Evolutionary conservation across 2,797 vertebrate species (phyloP).

Genomic region (Poeciliopsis paucimaculata): DNA sequence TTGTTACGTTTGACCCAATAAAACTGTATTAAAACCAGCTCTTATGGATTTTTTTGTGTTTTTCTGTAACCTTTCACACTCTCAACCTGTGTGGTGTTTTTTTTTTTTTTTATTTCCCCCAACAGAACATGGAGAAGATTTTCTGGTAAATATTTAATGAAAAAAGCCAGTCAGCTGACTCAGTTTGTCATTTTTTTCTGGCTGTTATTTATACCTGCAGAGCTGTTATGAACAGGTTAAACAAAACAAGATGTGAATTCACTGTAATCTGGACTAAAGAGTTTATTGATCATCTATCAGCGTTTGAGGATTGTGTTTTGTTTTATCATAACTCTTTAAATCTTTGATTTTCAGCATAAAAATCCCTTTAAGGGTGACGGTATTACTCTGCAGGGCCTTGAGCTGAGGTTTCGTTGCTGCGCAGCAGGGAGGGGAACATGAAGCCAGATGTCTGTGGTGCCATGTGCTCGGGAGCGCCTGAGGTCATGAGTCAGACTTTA

Average conservation of each 20-base stretch:
- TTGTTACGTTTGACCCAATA: constrained; percentile 4
- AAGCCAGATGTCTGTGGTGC: constrained; percentile 8
- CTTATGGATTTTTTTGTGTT: not conserved
- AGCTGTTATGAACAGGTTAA: not conserved
- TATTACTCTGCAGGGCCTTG: not conserved
- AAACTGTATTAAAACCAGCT: constrained; percentile 13
- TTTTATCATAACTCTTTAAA: not conserved
- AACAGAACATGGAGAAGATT: not conserved
- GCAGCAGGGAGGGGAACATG: not conserved
- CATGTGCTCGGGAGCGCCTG: constrained; percentile 5
- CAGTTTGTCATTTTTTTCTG: not conserved
- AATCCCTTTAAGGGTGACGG: not conserved
- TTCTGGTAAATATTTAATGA: not conserved
- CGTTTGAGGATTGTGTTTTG: not conserved
- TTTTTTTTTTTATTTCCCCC: not conserved
- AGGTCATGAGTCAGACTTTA: constrained; percentile 33
- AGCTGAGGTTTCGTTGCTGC: constrained; percentile 8
- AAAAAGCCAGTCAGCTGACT: not conserved
- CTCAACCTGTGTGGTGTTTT: not conserved
- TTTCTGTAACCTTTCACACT: not conserved
- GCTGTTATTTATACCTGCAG: not conserved
- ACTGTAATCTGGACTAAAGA: not conserved
- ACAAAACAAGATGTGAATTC: not conserved
- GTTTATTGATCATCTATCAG: not conserved
- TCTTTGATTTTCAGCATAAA: not conserved